These are phyloP conservation scores for Xiphorhynchus erythropygius DNA, from an alignment of 2,797 vertebrate genomes.

Conservation along the genomic window DNA sequence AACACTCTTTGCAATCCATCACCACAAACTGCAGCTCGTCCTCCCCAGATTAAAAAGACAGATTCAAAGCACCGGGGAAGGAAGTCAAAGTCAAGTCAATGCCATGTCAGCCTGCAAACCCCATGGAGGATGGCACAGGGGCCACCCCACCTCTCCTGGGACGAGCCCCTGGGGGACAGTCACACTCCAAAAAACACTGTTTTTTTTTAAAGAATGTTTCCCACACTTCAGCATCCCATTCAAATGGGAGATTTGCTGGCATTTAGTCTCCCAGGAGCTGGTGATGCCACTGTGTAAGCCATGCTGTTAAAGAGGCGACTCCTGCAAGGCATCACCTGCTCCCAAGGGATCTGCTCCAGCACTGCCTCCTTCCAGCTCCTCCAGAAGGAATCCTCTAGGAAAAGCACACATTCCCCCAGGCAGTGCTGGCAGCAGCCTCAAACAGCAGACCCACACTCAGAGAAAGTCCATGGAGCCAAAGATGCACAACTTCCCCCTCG, in stretches of 20 bases:
- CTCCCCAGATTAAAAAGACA: neutral
- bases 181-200: accelerated
- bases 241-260: accelerated
- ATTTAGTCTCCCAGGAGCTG: accelerated
- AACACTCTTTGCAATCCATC: neutral
- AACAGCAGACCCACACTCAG: no score
- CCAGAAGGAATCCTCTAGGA: neutral
- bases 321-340: neutral
- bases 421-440: neutral
- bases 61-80: neutral
- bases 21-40: neutral
- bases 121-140: accelerated
- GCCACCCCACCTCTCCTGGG: neutral
- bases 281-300: neutral
- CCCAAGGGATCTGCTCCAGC: neutral
- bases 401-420: accelerated
- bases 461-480: neutral
- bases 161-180: neutral
- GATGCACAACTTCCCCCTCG: neutral
- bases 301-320: neutral
- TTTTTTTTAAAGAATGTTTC: no score
- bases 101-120: neutral
- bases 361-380: neutral
- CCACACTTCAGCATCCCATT: neutral
- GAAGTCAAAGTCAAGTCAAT: neutral